Evolutionary conservation across 2,888 invertebrate genomes (phyloP), one percentile per base, ranked within the genome.

Genomic region (Xylophagus ater): DNA sequence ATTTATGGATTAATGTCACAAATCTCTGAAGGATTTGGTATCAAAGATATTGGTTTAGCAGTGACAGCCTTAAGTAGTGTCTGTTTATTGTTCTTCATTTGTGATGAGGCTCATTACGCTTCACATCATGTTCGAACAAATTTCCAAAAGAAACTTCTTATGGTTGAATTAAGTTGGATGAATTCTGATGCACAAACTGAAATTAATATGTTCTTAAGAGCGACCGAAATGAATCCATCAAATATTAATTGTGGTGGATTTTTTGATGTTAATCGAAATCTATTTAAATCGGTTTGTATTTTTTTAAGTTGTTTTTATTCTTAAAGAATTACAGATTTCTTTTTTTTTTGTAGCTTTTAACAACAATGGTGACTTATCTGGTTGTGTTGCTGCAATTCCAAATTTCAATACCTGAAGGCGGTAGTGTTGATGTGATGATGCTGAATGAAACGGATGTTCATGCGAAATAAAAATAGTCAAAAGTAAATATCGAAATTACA

Each of bases 171-270:
- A 3, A 77, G 78, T 2, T 80, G 80, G 80, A 79, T 81, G 78
- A 81, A 79, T 52, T 73, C 78, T 1, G 80, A 80, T 52, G 79
- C 80, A 0, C 80, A 80, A 56, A 78, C 79, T 7, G 81, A 81
- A 58, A 77, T 81, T 19, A 79, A 78, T 56, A 81, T 81, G 81
- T 81, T 81, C 53, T 58, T 81, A 37, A 66, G 80, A 30, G 81
- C 81, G 19, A 81, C 81, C 0, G 80, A 81, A 62, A 81, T 81
- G 78, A 81, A 79, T 57, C 77, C 80, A 1, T 78, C 81, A 4
- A 75, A 78, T 51, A 79, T 81, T 50, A 79, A 77, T 53, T 69
- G 81, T 14, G 79, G 78, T 8, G 81, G 81, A 20, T 81, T 79
- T 59, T 80, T 81, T 47, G 76, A 77, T 52, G 78, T 81, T 14